Base-by-base conservation (phyloP, 2,888 invertebrate genomes). In the Baronia brevicornis region DNA sequence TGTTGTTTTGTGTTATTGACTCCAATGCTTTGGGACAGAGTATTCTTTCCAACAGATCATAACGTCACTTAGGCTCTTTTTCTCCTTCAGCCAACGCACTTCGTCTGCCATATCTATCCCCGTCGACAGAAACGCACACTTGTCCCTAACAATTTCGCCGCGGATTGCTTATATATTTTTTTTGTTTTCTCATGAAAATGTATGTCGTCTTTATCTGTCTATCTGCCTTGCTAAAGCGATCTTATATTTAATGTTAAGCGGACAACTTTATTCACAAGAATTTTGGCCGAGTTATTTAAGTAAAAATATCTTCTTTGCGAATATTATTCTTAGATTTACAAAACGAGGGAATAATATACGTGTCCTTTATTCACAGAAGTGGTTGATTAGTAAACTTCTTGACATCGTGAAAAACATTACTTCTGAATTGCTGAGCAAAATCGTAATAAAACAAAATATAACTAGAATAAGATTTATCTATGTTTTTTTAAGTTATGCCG, bases 191-290 rank as follows among this genome's bases (percentile, higher is more conserved):
- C 55, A 66, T 70, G 62, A 71, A 77, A 73, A 74, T 75, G 63
- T 75, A 74, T 72, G 60, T 54, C 58, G 51, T 62, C 62, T 69
- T 77, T 73, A 72, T 71, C 67, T 64, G 61, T 70, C 67, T 72
- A 71, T 73, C 64, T 68, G 60, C 48, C 53, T 65, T 55, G 59
- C 68, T 70, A 69, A 73, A 71, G 58, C 60, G 67, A 72, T 77
- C 64, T 72, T 71, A 67, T 70, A 68, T 72, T 73, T 71, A 72
- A 75, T 70, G 66, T 59, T 69, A 65, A 67, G 63, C 61, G 60
- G 52, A 63, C 57, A 70, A 69, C 56, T 65, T 71, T 72, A 67
- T 66, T 63, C 58, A 54, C 54, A 57, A 62, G 57, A 64, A 63
- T 65, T 69, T 60, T 42, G 49, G 51, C 38, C 36, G 48, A 43